Base-by-base conservation (phyloP, 2,797 vertebrate species). In the Dendrocincla tyrannina region DNA sequence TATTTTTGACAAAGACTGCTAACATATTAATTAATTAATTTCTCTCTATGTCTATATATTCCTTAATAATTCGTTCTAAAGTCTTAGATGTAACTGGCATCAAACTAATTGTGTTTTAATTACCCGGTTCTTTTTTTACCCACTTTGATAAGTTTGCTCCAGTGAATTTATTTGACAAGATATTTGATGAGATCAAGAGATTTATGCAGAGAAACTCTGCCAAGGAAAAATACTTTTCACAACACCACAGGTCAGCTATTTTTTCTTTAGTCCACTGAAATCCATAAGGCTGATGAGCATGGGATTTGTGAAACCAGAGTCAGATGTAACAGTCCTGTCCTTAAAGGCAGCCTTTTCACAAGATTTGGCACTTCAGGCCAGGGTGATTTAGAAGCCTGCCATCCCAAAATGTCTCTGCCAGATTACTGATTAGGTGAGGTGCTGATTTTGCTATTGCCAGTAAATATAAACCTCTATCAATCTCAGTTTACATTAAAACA, bases 401-500 rank as follows among this genome's bases (percentile, higher is more conserved):
- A 39, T 74, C 24, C 62, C 22, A 22, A 89, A 82, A 81, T 11
- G 17, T 64, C 79, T 37, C 79, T 75, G 79, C 15, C 76, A 68
- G 62, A 22, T 81, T 85, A 58, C 53, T 89, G 89, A 89, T 86
- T 72, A 75, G 62, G n/a, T 62, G 56, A 67, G 25, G 20, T 18
- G 64, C 18, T 67, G 58, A 80, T 92, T 95, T 85, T 1, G 2
- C 53, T 76, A 5, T 25, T 58, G 37, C 44, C 41, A 75, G 52
- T 56, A 84, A 75, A 76, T 49, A 19, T 46, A 85, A 93, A 80
- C 41, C 15, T 28, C 68, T 68, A 83, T 81, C 76, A 81, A 44
- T 78, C 76, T 93, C 53, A 86, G 46, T 81, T 85, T 75, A 72
- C 53, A 78, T 85, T 91, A 72, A 85, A 93, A 78, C 50, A 81